Conservation (phyloP, 2,113 vertebrate genomes). For the Alouatta palliata region DNA sequence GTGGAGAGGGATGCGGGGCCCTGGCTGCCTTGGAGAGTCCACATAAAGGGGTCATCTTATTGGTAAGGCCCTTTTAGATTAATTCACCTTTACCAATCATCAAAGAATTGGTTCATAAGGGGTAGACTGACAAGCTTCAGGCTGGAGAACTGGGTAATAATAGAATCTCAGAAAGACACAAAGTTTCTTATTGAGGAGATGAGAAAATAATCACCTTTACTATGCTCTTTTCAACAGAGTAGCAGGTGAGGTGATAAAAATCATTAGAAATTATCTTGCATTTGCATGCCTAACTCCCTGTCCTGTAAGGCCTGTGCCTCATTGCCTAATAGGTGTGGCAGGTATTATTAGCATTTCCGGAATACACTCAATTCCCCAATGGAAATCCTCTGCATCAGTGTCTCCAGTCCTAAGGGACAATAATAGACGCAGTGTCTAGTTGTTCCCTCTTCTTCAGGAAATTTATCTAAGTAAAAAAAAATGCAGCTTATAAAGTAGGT, state of each 20-base stretch:
- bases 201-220: neutral
- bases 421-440: neutral
- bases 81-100: too few relatives aligned
- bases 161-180: neutral
- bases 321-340: neutral
- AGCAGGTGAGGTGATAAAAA: neutral
- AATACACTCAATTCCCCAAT: neutral
- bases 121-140: neutral
- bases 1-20: neutral
- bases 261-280: neutral
- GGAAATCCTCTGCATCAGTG: neutral
- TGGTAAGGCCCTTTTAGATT: neutral
- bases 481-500: too few relatives aligned
- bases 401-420: neutral
- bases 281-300: neutral
- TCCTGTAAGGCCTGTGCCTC: too few relatives aligned
- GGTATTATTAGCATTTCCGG: neutral
- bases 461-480: neutral
- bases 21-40: fast-evolving
- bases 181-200: neutral
- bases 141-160: neutral
- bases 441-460: neutral
- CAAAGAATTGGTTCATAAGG: neutral
- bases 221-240: neutral
- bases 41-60: neutral